Base-by-base conservation (phyloP, 2,797 vertebrate genomes). In the Parambassis ranga region DNA sequence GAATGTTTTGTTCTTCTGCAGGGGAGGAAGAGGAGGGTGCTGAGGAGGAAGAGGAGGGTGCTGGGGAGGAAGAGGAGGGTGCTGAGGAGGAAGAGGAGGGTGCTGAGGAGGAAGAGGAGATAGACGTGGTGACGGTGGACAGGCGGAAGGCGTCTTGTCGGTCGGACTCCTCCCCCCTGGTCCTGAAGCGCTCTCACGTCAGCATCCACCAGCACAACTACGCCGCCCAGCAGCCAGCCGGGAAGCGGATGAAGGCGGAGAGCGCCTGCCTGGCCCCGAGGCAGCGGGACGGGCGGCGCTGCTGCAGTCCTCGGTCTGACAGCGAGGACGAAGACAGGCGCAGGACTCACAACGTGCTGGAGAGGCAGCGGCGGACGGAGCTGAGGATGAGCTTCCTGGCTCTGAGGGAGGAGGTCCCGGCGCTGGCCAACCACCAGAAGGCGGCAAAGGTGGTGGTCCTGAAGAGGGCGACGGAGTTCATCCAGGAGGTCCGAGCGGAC, bases 191-290 rank as follows among this genome's bases (percentile, higher is more conserved):
- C 44, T 95, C 93, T 73, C 95, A 96, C 0, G 89, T 98, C 70
- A 91, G 93, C 68, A 93, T 92, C 39, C 95, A 96, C 27, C 96
- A 97, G 75, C 96, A 98, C 91, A 97, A 98, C 30, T 97, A 97
- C 0, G 95, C 96, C 0, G 95, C 96, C 1, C 91, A 89, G 65
- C 94, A 87, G 48, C 94, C 95, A 0, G 86, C 93, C 0, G 27
- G 7, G 3, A 84, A 84, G 13, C 70, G 61, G 0, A 0, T 9
- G 0, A 63, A 33, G 65, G 3, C 26, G 0, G 64, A 33, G 38
- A 3, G 11, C 35, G 0, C 5, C 37, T 3, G 32, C 80, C 87
- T 58, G 0, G 11, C 35, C 4, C 2, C 0, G 16, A 52, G 20
- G 60, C 57, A 6, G 28, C 11, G 60, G 6, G 9, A 1, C 23